These are phyloP conservation scores for Mormyrops boulengeri DNA, from an alignment of 2,797 vertebrate genomes.

Conservation along the genomic window DNA sequence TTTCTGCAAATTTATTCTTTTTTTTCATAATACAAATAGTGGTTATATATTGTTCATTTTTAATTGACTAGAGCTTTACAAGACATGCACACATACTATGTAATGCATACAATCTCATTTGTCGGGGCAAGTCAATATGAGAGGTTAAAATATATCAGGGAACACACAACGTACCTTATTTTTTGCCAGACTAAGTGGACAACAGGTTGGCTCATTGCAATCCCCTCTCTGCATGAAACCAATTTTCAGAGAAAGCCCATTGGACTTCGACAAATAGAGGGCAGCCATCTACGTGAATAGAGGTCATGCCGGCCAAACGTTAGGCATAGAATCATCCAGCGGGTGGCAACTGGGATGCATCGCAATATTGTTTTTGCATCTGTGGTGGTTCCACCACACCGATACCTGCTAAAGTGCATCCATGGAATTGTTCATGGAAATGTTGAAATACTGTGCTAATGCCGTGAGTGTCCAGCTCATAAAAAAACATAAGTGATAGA, in stretches of 20 bases:
- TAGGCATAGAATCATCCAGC: constrained; percentile 54
- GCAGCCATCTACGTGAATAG: constrained; percentile 60
- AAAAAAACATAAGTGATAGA: not conserved
- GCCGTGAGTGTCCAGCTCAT: not conserved
- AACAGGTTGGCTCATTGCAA: constrained; percentile 48
- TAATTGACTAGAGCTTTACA: not conserved
- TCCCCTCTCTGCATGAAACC: constrained; percentile 61
- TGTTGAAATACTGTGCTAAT: not conserved
- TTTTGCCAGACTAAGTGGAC: constrained; percentile 15
- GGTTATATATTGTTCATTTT: not conserved
- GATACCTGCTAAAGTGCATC: not conserved
- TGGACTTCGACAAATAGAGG: constrained; percentile 64
- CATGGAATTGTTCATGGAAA: not conserved
- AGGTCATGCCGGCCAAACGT: constrained; percentile 55
- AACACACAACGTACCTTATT: constrained; percentile 8
- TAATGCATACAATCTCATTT: not conserved
- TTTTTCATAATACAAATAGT: not conserved
- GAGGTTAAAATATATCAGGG: constrained; percentile 10
- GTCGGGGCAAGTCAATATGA: constrained; percentile 8
- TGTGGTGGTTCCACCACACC: not conserved
- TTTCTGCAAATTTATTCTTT: not conserved
- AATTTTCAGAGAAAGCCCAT: constrained; percentile 66
- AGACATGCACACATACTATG: not conserved
- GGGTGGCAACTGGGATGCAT: constrained; percentile 50
- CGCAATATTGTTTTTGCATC: constrained; percentile 49